These are phyloP conservation scores for Serinus canaria DNA, from an alignment of 2,113 vertebrate species.

Conservation along the genomic window DNA sequence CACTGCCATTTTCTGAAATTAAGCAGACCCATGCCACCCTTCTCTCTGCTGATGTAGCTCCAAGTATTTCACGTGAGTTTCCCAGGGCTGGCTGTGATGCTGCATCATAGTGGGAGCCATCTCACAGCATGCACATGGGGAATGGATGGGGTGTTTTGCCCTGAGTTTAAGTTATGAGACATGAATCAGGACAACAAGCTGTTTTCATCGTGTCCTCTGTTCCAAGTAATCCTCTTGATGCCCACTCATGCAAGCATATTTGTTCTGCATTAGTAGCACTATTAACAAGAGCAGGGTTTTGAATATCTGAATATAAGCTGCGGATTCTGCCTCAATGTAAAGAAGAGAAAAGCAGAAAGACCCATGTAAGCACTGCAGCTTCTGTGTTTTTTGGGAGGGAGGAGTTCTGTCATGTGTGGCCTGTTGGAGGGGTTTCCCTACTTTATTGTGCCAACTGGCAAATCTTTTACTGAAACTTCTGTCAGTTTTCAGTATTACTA, in stretches of 20 bases:
- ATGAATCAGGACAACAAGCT: conserved; percentile 43
- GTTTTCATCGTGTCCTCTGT: conserved; percentile 33
- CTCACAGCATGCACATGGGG: not conserved
- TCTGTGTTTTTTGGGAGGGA: not conserved
- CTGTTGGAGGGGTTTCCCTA: conserved; percentile 36
- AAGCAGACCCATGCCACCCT: conserved; percentile 68
- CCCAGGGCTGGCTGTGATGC: conserved; percentile 31
- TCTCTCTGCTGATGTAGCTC: conserved; percentile 37
- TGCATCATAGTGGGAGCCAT: conserved; percentile 1
- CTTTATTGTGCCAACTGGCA: conserved; percentile 27
- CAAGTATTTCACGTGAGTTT: conserved; percentile 56
- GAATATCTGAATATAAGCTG: not conserved
- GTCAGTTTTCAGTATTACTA: not conserved
- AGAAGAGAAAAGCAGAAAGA: not conserved
- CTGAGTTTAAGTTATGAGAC: conserved; percentile 31
- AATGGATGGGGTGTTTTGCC: conserved; percentile 26
- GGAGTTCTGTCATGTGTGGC: not conserved
- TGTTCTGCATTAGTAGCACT: not conserved
- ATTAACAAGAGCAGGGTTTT: not conserved
- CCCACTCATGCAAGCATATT: not conserved
- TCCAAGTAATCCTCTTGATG: not conserved
- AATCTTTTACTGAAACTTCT: not conserved
- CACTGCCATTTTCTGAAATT: conserved; percentile 73
- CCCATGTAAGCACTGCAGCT: not conserved
- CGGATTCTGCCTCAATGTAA: not conserved